Base-by-base conservation (phyloP, 2,113 vertebrate genomes). In the Toxotes jaculatrix region DNA sequence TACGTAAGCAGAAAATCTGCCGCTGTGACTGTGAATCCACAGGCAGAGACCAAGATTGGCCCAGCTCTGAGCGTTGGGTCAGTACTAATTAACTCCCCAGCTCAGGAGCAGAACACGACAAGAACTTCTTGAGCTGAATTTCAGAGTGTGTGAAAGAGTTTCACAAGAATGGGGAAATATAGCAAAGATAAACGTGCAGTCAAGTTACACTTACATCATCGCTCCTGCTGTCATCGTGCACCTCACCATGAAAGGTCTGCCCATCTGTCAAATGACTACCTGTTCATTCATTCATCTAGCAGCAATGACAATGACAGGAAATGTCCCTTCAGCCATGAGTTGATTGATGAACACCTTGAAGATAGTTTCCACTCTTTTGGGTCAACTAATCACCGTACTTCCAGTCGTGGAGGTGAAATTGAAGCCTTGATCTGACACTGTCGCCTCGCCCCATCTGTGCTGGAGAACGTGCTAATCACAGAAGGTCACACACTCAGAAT, bases 71-170 rank as follows among this genome's bases (percentile, higher is more conserved):
- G 0, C 31, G 60, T 60, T 27, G 49, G 84, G 82, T 80, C 89
- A 85, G 55, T n/a, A 40, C 51, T 75, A 88, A 87, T 91, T 85
- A 87, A 88, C 88, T 90, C 61, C 70, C 13, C n/a, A 65, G 17
- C 32, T 74, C 38, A 77, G 51, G 61, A 51, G 43, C 47, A 43
- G 19, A 65, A 40, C 6, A 53, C 13, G 21, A 68, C 47, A 43
- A 40, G 32, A 86, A 43, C 40, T 74, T 61, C 42, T 62, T 60
- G 23, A 55, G 71, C 60, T 64, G n/a, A 14, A 55, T 42, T 43
- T 73, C 45, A 16, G 27, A 13, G 7, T 57, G 45, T 57, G 34
- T 19, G 13, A 23, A 16, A 57, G 31, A 14, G 13, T 61, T 67
- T 66, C 6, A 57, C 17, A 40, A 53, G 38, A 49, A 43, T 23